Percentiles rank a stretch among this genome's conserved stretches.
Evolutionary conservation across 2,797 vertebrate genomes (phyloP).

Genomic region (Sebastiscus albofasciatus): DNA sequence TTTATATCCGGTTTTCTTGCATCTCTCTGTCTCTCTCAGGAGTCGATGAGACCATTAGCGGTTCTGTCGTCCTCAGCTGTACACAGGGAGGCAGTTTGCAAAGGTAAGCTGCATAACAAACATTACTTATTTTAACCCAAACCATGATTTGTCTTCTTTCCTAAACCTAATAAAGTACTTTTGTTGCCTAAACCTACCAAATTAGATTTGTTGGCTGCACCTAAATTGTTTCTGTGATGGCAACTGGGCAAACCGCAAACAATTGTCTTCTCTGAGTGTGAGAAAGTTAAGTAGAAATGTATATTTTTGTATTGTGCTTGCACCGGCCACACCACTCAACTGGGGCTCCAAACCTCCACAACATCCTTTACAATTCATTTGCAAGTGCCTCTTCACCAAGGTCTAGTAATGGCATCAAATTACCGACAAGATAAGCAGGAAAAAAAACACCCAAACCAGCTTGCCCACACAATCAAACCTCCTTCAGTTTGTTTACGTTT

Average conservation of each 20-base stretch:
- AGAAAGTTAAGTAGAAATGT: neutral
- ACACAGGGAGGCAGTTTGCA: too few relatives aligned
- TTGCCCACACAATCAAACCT: slow-evolving; percentile 15
- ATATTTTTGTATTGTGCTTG: neutral
- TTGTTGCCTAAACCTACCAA: too few relatives aligned
- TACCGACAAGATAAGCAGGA: slow-evolving; percentile 28
- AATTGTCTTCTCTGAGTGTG: neutral
- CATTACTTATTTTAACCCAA: too few relatives aligned
- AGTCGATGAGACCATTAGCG: too few relatives aligned
- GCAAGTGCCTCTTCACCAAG: slow-evolving; percentile 1
- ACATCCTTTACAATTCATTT: slow-evolving; percentile 7
- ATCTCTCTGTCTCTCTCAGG: too few relatives aligned
- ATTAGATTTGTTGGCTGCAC: too few relatives aligned
- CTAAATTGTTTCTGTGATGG: too few relatives aligned
- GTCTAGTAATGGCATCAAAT: slow-evolving; percentile 21
- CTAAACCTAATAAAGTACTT: too few relatives aligned
- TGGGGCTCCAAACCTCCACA: neutral
- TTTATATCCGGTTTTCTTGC: too few relatives aligned
- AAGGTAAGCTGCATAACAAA: too few relatives aligned
- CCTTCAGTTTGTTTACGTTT: slow-evolving; percentile 42
- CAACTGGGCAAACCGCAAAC: neutral
- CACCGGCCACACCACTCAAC: neutral
- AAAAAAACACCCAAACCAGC: neutral
- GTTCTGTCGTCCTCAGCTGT: too few relatives aligned
- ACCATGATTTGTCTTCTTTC: too few relatives aligned